Percentiles rank a stretch among this genome's conserved stretches.
Conservation (phyloP, 1,140 invertebrate species). For the Drosophila eugracilis region DNA sequence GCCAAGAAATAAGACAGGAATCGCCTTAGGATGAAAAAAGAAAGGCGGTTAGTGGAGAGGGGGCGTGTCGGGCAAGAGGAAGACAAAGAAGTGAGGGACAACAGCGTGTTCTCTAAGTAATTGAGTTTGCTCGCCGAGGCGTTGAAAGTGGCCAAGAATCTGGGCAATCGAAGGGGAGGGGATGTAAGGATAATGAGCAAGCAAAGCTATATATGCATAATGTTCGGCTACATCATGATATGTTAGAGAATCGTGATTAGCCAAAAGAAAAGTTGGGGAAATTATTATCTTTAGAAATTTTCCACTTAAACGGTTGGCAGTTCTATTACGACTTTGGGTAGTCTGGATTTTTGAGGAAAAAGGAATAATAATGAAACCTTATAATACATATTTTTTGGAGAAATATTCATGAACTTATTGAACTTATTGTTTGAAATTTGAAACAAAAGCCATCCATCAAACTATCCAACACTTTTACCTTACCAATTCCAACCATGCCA, state of each 20-base stretch:
- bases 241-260: background rate
- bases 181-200: constrained; percentile 28
- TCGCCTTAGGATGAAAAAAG: constrained; percentile 50
- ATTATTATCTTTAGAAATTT: constrained; percentile 1
- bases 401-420: no score
- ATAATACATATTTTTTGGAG: no score
- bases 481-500: background rate
- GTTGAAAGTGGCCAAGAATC: constrained; percentile 19
- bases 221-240: background rate
- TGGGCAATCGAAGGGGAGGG: background rate
- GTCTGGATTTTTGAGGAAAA: no score
- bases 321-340: background rate
- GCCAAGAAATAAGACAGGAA: constrained; percentile 33
- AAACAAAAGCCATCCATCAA: background rate
- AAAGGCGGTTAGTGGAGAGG: background rate
- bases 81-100: constrained; percentile 34
- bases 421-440: no score
- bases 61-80: background rate
- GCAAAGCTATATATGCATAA: constrained; percentile 23
- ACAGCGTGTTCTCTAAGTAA: constrained; percentile 63
- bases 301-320: background rate
- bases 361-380: no score
- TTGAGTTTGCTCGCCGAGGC: constrained; percentile 61
- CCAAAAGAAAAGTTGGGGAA: background rate
- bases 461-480: background rate